Percentiles rank a stretch among this genome's conserved stretches.
Evolutionary conservation across 1,140 invertebrate genomes (phyloP).

Genomic region (Drosophila repletoides): DNA sequence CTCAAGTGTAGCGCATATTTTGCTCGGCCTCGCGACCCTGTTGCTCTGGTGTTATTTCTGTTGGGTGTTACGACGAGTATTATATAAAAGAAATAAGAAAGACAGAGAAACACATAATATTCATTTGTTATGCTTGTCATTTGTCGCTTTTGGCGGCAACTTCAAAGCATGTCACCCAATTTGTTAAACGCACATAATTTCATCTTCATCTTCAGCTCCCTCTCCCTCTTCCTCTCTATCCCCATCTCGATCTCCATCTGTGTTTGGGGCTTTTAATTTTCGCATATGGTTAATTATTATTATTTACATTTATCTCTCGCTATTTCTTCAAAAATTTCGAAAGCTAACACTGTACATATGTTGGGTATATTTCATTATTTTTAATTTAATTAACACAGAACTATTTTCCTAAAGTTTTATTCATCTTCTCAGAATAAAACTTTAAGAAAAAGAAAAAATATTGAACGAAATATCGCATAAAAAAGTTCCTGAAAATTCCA

Average conservation of each 20-base stretch:
- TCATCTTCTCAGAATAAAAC: too few species aligned
- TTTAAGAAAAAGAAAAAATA: too few species aligned
- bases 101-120: conserved; percentile 57
- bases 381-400: too few species aligned
- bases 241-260: conserved; percentile 45
- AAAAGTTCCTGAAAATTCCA: too few species aligned
- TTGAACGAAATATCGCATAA: too few species aligned
- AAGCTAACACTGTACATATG: not conserved
- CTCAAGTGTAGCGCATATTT: conserved; percentile 64
- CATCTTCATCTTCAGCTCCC: too few species aligned
- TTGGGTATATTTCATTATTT: not conserved
- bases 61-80: conserved; percentile 35
- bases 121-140: conserved; percentile 82
- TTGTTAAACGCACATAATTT: conserved; percentile 75
- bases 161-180: conserved; percentile 78
- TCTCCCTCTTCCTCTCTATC: conserved; percentile 57
- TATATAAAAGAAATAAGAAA: conserved; percentile 31
- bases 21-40: conserved; percentile 3
- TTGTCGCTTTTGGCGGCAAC: conserved; percentile 69
- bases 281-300: conserved; percentile 67
- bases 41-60: conserved; percentile 36
- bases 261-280: conserved; percentile 51
- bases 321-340: too few species aligned
- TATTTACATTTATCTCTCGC: not conserved
- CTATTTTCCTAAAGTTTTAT: too few species aligned